phyloP scores from a whole-genome alignment of 1,140 invertebrate species.

The Anthonomus grandis region DNA sequence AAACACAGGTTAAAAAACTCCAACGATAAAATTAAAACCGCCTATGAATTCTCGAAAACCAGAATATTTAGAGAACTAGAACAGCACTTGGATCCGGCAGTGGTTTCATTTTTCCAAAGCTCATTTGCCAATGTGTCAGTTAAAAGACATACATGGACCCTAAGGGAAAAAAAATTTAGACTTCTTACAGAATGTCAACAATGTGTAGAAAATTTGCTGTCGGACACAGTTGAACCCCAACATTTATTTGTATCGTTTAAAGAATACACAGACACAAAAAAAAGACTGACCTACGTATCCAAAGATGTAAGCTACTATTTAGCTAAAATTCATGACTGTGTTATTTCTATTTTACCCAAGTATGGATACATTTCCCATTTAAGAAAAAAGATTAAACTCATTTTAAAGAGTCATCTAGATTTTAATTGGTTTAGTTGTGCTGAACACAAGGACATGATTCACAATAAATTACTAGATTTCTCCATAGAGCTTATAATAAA shows the following conservation, averaged over 20 bases:
- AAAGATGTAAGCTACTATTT: no score
- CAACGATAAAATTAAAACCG: not conserved
- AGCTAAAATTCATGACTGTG: no score
- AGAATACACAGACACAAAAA: no score
- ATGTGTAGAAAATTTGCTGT: no score
- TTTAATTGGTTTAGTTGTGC: constrained; percentile 6
- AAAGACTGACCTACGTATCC: no score
- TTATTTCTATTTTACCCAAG: constrained; percentile 1
- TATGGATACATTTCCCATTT: not conserved
- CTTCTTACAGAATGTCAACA: no score
- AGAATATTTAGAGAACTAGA: not conserved
- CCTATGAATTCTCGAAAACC: constrained; percentile 2
- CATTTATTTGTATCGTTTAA: no score
- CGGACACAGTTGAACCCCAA: no score
- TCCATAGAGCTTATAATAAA: not conserved
- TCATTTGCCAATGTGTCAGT: not conserved
- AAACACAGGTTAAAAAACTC: not conserved
- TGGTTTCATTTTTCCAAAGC: not conserved
- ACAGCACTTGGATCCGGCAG: not conserved
- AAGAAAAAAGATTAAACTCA: not conserved
- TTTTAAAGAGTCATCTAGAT: not conserved
- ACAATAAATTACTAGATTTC: not conserved
- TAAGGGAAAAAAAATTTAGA: not conserved
- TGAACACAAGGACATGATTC: not conserved
- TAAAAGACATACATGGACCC: not conserved